Evolutionary conservation across 64 coral and sea anemone genomes (phyloP).

Genomic region (Actinia tenebrosa): DNA sequence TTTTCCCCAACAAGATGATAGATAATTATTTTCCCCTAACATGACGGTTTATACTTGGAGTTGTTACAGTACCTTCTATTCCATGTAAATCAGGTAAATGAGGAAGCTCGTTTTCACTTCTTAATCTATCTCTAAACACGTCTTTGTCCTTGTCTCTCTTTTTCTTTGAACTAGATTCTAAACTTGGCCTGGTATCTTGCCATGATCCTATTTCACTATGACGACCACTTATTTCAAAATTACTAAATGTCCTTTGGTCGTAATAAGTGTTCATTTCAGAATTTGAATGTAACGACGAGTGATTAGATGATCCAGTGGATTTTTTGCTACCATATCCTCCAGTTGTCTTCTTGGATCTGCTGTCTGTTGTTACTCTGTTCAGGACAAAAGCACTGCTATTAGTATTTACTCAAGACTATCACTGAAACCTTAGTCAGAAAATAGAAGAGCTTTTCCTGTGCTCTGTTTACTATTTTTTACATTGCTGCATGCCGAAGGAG

Average conservation of each 20-base stretch:
- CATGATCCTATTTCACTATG: constrained; percentile 73
- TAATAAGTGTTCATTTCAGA: constrained; percentile 67
- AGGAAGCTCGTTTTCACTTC: constrained; percentile 83
- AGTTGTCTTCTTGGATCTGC: constrained; percentile 43
- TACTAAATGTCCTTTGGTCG: constrained; percentile 92
- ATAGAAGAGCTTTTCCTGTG: too few species aligned
- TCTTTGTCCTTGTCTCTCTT: constrained; percentile 80
- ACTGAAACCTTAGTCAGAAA: too few species aligned
- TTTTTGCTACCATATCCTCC: constrained; percentile 10
- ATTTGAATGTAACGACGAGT: constrained; percentile 27
- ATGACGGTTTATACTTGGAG: neutral
- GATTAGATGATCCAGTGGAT: constrained; percentile 26
- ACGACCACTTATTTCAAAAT: constrained; percentile 71
- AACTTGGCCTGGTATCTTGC: constrained; percentile 52
- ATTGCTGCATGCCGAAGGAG: too few species aligned
- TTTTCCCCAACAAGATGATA: too few species aligned
- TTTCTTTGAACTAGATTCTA: constrained; percentile 80
- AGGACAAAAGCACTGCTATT: neutral
- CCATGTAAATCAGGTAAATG: constrained; percentile 83
- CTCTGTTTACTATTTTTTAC: too few species aligned
- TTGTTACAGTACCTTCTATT: constrained; percentile 53
- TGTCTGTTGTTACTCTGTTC: constrained; percentile 32
- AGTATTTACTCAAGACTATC: neutral
- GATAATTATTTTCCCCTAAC: too few species aligned
- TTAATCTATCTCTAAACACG: constrained; percentile 51